These are phyloP conservation scores for Conus betulinus DNA, from an alignment of 1,140 invertebrate genomes.

Conservation along the genomic window DNA sequence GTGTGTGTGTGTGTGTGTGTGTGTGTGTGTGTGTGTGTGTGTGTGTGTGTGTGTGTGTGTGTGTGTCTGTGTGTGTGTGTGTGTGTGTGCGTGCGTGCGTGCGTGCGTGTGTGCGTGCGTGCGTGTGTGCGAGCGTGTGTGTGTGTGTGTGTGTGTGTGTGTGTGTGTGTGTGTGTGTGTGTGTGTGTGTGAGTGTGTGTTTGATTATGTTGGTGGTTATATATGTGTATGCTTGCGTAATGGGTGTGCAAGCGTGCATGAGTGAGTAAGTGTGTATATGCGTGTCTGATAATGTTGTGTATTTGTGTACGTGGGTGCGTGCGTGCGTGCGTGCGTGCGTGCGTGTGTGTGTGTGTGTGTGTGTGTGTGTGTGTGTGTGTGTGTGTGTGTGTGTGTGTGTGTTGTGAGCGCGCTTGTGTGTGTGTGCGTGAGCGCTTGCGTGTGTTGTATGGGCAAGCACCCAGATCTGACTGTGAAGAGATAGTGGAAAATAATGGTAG, in stretches of 20 bases:
- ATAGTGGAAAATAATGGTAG: too few relatives aligned
- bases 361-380: too few relatives aligned
- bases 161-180: constrained; percentile 13
- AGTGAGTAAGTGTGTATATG: background rate
- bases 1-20: background rate
- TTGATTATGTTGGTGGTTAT: too few relatives aligned
- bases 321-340: too few relatives aligned
- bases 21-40: background rate
- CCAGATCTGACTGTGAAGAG: too few relatives aligned
- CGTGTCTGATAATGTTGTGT: background rate
- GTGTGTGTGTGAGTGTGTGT: constrained; percentile 4
- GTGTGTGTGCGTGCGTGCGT: background rate
- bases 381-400: too few relatives aligned
- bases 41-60: constrained; percentile 1
- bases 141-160: constrained; percentile 7
- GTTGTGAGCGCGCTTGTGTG: too few relatives aligned
- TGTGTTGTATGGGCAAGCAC: too few relatives aligned
- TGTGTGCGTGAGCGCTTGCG: too few relatives aligned
- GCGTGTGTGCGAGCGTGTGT: background rate
- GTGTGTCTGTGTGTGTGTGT: background rate
- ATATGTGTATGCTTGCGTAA: background rate
- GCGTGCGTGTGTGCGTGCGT: background rate
- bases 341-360: too few relatives aligned
- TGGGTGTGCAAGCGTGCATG: too few relatives aligned
- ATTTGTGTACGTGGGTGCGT: background rate